Conservation (phyloP, 2,888 invertebrate genomes). For the Euspilapteryx auroguttella region DNA sequence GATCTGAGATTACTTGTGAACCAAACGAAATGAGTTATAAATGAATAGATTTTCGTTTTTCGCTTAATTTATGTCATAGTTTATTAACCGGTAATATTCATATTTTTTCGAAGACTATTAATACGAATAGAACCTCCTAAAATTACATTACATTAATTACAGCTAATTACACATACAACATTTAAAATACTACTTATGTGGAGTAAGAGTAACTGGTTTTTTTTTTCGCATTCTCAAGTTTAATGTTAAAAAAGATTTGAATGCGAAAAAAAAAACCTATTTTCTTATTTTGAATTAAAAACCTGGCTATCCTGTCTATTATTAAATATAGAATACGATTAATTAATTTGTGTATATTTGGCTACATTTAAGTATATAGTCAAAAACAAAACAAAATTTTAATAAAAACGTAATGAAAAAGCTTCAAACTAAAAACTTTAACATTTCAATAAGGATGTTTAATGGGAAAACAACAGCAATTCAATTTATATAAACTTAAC, state of each 20-base stretch:
- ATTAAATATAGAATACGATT: conserved; percentile 39
- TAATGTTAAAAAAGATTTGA: too few species aligned
- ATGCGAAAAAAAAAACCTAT: conserved; percentile 17
- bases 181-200: conserved; percentile 13
- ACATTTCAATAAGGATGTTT: conserved; percentile 54
- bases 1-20: too few species aligned
- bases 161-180: conserved; percentile 39
- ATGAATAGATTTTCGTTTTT: too few species aligned
- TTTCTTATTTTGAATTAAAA: conserved; percentile 52
- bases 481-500: conserved; percentile 49
- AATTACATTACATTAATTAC: conserved; percentile 57
- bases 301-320: conserved; percentile 60
- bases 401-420: conserved; percentile 31
- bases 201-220: too few species aligned
- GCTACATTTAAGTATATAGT: conserved; percentile 32
- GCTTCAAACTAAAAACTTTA: conserved; percentile 31
- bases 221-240: too few species aligned
- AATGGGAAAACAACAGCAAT: conserved; percentile 53
- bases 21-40: too few species aligned
- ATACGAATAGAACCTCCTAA: conserved; percentile 19
- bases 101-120: too few species aligned
- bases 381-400: conserved; percentile 18
- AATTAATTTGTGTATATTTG: conserved; percentile 55
- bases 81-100: too few species aligned
- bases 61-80: too few species aligned